Evolutionary conservation across 2,113 vertebrate genomes (phyloP), one percentile per base, ranked within the genome.

Genomic region (Trachemys scripta): DNA sequence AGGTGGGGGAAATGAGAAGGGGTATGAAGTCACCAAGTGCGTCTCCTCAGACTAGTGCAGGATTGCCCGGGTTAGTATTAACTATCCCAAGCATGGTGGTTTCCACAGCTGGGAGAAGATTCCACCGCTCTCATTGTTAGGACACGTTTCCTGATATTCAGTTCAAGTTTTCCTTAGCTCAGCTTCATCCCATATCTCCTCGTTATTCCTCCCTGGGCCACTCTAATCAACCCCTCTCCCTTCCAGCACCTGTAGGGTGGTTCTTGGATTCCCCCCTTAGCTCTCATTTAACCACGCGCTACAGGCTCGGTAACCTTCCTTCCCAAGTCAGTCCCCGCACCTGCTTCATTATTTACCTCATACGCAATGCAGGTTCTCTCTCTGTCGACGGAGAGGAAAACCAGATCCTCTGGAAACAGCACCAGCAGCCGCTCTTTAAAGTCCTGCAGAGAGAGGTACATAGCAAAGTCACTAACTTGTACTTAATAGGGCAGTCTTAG

Each of bases 331-430:
- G 38, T 75, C 56, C 12, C 35, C 56, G 25, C 25, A 5, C 16
- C 24, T 17, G 12, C 54, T n/a, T 88, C 78, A 50, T 4, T 65
- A 14, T 51, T 69, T 96, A 99, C 99, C 98, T 99, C 98, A 80
- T 99, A 99, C 79, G 91, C 98, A 88, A 99, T 91, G 76, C 89
- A 93, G 42, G 98, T 96, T 35, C 90, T 94, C 49, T 98, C 97
- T 76, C 92, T 94, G 94, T 99, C 98, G 1, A 99, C 95, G 83
- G 99, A 99, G 59, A 99, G 98, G 89, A 99, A 98, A 81, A 99
- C 97, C 25, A 99, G 92, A 10, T 99, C 98, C 83, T 98, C 97
- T 85, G 98, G 97, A 93, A 99, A 99, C 51, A 99, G 97, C 72
- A 99, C 95, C 97, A 98, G 93, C 83, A 98, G 87, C 69, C 97